phyloP scores from a whole-genome alignment of 2,113 vertebrate species.

The Sula dactylatra region DNA sequence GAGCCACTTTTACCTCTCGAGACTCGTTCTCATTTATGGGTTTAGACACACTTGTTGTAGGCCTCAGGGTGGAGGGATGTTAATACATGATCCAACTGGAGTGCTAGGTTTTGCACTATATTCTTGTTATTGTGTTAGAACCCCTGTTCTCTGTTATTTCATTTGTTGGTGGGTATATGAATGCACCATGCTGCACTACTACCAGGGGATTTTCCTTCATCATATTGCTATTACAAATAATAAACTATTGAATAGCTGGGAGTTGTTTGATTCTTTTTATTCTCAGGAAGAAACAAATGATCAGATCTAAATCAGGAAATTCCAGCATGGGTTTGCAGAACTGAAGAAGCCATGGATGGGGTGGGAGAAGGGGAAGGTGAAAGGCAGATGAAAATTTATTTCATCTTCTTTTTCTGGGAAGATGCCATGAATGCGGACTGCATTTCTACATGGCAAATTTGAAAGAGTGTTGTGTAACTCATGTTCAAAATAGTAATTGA shows the following conservation, averaged over 20 bases:
- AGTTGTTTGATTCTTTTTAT: background rate
- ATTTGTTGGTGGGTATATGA: background rate
- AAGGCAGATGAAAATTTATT: background rate
- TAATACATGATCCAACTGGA: background rate
- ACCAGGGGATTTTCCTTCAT: background rate
- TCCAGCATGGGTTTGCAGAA: background rate
- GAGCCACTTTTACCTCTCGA: background rate
- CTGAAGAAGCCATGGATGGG: background rate
- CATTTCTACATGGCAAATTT: background rate
- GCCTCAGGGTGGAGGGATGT: background rate
- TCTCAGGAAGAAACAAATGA: background rate
- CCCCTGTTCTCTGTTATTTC: background rate
- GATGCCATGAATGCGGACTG: background rate
- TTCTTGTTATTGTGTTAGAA: background rate
- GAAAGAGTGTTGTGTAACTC: constrained; percentile 34
- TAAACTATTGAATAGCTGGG: background rate
- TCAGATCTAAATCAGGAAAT: background rate
- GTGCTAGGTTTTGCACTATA: rapidly evolving
- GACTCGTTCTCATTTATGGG: background rate
- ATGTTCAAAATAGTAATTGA: constrained; percentile 65
- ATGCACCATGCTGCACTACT: rapidly evolving
- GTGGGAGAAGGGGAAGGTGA: background rate
- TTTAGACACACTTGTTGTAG: background rate
- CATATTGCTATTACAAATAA: background rate
- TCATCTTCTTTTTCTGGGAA: background rate